phyloP scores from a whole-genome alignment of 2,113 vertebrate species.

The Dinomys branickii region DNA sequence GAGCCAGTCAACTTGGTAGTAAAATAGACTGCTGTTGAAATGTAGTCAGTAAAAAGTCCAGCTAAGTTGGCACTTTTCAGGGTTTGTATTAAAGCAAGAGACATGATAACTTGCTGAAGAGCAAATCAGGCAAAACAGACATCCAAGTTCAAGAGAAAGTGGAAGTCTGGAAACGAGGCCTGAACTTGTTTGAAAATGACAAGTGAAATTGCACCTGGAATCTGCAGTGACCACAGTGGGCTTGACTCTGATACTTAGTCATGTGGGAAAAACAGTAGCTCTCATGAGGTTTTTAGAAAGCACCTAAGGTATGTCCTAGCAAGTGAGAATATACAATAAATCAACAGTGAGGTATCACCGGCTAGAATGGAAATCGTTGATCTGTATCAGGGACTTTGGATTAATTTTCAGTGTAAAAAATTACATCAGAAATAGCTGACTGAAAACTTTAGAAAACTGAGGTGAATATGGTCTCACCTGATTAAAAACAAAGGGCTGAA shows the following conservation, averaged over 20 bases:
- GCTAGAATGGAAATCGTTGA: constrained; percentile 22
- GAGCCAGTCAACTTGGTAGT: constrained; percentile 13
- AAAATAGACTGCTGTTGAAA: constrained; percentile 69
- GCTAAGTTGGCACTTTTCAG: constrained; percentile 63
- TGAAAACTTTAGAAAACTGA: constrained; percentile 24
- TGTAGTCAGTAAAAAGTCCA: constrained; percentile 56
- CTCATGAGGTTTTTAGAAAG: constrained; percentile 18
- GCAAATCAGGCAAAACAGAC: constrained; percentile 60
- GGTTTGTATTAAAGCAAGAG: constrained; percentile 63
- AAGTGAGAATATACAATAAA: constrained; percentile 3
- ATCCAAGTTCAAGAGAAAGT: constrained; percentile 50
- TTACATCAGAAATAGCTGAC: constrained; percentile 33
- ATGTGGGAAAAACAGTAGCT: neutral
- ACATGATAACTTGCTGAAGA: constrained; percentile 60
- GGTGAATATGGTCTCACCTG: neutral
- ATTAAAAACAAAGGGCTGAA: neutral
- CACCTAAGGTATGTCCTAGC: neutral
- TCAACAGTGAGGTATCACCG: neutral
- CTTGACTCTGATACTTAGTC: neutral
- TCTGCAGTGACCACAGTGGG: neutral
- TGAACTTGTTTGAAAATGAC: constrained; percentile 43
- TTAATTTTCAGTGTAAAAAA: constrained; percentile 52
- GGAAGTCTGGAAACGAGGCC: constrained; percentile 27
- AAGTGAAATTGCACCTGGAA: neutral
- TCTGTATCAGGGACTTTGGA: constrained; percentile 19